A percentile compares a stretch with the other conserved stretches of the same genome.
phyloP scores from a whole-genome alignment of 2,797 vertebrate genomes.

The Hippoglossus hippoglossus region DNA sequence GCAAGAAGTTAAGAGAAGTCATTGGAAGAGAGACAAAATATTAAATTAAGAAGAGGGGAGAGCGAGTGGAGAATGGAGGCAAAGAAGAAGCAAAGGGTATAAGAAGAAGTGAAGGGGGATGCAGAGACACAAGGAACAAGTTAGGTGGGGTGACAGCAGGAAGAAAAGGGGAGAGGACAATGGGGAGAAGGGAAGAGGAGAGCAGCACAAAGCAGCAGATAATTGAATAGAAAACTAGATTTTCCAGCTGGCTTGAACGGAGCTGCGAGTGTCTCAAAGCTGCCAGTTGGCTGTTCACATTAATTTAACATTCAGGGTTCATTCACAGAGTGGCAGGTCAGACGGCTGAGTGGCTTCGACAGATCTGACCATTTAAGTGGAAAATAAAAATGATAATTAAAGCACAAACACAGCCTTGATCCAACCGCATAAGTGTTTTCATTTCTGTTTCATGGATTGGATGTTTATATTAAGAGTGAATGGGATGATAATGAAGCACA shows the following conservation, averaged over 20 bases:
- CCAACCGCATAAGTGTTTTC: neutral
- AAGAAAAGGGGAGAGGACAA: conserved; percentile 13
- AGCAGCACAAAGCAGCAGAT: conserved; percentile 36
- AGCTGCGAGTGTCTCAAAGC: conserved; percentile 23
- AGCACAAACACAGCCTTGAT: neutral
- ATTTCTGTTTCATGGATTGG: neutral
- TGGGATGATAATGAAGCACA: too few relatives aligned
- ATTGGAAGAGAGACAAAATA: conserved; percentile 6
- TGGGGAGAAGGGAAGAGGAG: conserved; percentile 10
- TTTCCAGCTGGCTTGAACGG: conserved; percentile 34
- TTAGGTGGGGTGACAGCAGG: too few relatives aligned
- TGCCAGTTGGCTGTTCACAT: conserved; percentile 28
- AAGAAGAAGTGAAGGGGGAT: neutral
- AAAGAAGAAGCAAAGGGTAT: too few relatives aligned
- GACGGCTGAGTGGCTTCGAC: conserved; percentile 2
- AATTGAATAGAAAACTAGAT: conserved; percentile 56
- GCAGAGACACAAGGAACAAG: neutral
- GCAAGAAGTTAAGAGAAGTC: conserved; percentile 20
- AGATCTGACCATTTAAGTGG: conserved; percentile 9
- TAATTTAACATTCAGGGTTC: conserved; percentile 13
- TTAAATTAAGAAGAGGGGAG: conserved; percentile 16
- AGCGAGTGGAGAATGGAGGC: neutral
- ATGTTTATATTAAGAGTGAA: too few relatives aligned
- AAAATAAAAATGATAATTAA: neutral
- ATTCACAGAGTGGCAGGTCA: conserved; percentile 7